phyloP scores from a whole-genome alignment of 2,888 invertebrate species.

The Epirrhoe tristata region DNA sequence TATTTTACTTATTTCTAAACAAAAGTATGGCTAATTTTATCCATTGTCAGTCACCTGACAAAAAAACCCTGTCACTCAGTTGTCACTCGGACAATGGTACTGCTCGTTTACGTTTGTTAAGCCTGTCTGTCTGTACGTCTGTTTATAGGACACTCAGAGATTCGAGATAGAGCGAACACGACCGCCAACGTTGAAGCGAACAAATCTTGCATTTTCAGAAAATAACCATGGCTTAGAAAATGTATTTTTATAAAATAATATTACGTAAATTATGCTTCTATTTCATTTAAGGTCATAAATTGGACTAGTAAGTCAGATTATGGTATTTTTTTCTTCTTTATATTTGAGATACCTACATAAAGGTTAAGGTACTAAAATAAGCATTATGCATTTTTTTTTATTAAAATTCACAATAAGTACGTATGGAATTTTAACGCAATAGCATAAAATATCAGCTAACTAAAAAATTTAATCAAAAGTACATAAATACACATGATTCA shows the following conservation, averaged over 20 bases:
- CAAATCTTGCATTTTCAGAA: slow-evolving; percentile 28
- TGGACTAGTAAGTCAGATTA: no score
- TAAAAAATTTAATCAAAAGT: slow-evolving; percentile 27
- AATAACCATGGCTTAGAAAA: neutral
- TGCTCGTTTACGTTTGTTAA: slow-evolving; percentile 73
- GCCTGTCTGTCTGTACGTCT: slow-evolving; percentile 72
- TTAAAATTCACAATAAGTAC: no score
- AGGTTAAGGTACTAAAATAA: no score
- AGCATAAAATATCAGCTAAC: slow-evolving; percentile 23
- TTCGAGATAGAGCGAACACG: slow-evolving; percentile 67
- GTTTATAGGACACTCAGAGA: slow-evolving; percentile 75
- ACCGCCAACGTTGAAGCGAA: slow-evolving; percentile 67
- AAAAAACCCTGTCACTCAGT: slow-evolving; percentile 38
- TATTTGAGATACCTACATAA: no score
- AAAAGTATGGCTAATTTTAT: slow-evolving; percentile 23
- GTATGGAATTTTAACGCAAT: neutral
- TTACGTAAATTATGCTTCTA: no score
- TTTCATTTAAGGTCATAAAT: no score
- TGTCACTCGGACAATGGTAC: slow-evolving; percentile 66
- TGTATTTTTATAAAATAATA: neutral
- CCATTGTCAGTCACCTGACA: slow-evolving; percentile 37
- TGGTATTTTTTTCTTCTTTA: no score
- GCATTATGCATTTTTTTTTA: no score
- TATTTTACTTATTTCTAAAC: slow-evolving; percentile 2
- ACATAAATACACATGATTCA: slow-evolving; percentile 54